phyloP scores from a whole-genome alignment of 2,113 vertebrate genomes.

The Antechinus flavipes region DNA sequence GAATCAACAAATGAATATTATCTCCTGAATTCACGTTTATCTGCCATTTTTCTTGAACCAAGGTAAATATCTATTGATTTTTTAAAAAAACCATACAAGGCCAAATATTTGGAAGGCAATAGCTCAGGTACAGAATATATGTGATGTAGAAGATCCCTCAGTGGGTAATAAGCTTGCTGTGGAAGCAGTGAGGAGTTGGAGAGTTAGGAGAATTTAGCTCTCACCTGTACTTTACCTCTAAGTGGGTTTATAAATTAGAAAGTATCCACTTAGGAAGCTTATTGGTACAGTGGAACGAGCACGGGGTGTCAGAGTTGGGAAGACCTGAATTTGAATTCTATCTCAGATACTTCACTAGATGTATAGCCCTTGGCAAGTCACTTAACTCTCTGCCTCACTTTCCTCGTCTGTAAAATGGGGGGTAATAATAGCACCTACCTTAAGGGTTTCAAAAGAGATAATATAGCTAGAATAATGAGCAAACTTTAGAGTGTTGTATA shows the following conservation, averaged over 20 bases:
- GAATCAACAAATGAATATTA: neutral
- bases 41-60: neutral
- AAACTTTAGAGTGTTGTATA: neutral
- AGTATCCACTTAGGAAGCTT: neutral
- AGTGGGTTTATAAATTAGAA: neutral
- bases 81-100: neutral
- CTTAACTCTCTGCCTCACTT: neutral
- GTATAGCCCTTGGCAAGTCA: neutral
- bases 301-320: too few species aligned
- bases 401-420: neutral
- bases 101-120: neutral
- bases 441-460: neutral
- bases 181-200: neutral
- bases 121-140: neutral
- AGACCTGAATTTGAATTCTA: neutral
- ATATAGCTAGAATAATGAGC: neutral
- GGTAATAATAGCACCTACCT: neutral
- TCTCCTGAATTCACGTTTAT: neutral
- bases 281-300: neutral
- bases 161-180: neutral
- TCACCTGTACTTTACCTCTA: neutral
- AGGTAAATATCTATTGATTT: neutral
- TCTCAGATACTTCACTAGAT: neutral
- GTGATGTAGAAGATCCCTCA: neutral
- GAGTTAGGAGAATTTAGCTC: neutral